phyloP scores from a whole-genome alignment of 2,888 invertebrate genomes.

The Acanthococcus lagerstroemiae region DNA sequence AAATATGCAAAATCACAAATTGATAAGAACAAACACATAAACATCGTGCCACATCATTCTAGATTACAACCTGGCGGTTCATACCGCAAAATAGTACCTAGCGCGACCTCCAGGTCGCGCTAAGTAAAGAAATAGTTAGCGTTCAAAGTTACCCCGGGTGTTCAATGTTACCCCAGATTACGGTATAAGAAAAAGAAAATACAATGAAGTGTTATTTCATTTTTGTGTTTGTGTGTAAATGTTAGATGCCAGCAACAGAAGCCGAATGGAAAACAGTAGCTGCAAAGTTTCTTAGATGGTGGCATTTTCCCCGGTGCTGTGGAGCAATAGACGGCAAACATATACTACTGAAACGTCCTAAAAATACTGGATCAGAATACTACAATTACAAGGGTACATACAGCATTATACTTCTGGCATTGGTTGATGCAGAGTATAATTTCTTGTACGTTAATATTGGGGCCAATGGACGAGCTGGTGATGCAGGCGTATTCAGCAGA shows the following conservation, averaged over 20 bases:
- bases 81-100: no score
- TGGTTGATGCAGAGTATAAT: slow-evolving; percentile 21
- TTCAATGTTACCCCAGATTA: no score
- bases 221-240: no score
- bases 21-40: no score
- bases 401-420: slow-evolving; percentile 24
- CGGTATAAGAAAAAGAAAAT: no score
- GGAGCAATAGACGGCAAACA: slow-evolving; percentile 30
- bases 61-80: no score
- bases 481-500: slow-evolving; percentile 16
- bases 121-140: no score
- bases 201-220: no score
- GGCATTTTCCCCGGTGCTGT: slow-evolving; percentile 19
- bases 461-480: slow-evolving; percentile 10
- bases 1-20: no score
- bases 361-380: slow-evolving; percentile 6
- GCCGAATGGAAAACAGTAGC: slow-evolving; percentile 12
- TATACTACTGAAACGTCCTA: not conserved
- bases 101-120: no score
- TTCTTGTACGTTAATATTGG: slow-evolving; percentile 18
- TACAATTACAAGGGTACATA: slow-evolving; percentile 25
- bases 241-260: slow-evolving; percentile 9
- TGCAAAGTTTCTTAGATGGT: slow-evolving; percentile 4
- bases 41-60: no score
- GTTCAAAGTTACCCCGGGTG: no score